Percentiles rank a stretch among this genome's conserved stretches.
Evolutionary conservation across 2,113 vertebrate species (phyloP).

Genomic region (Ardeotis arabs): DNA sequence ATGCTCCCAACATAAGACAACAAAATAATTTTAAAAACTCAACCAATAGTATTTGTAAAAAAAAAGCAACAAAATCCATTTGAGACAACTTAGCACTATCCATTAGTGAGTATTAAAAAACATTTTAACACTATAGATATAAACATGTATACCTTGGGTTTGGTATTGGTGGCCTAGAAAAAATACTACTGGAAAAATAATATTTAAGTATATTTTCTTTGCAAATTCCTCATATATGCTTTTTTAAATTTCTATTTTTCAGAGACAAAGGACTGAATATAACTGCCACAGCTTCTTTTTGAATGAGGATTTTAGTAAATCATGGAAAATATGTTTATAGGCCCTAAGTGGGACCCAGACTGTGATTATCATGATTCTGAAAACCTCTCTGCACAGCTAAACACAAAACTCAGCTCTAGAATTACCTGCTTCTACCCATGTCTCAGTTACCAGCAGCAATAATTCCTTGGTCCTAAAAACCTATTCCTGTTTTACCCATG

Average conservation of each 20-base stretch:
- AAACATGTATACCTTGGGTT: accelerated
- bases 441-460: background rate
- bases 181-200: background rate
- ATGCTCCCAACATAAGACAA: background rate
- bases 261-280: background rate
- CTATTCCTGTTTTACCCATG: background rate
- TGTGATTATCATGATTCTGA: background rate
- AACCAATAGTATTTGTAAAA: background rate
- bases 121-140: background rate
- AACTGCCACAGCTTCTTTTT: background rate
- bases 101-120: background rate
- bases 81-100: background rate
- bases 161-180: background rate
- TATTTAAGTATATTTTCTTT: background rate
- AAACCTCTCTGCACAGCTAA: background rate
- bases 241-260: background rate
- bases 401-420: background rate
- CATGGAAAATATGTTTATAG: background rate
- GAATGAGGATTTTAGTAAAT: background rate
- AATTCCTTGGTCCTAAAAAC: background rate
- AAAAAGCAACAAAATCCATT: background rate
- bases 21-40: background rate
- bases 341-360: background rate
- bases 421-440: background rate
- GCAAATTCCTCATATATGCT: background rate